These are phyloP conservation scores for Leptodactylus fuscus DNA, from an alignment of 2,113 vertebrate species.

Conservation along the genomic window DNA sequence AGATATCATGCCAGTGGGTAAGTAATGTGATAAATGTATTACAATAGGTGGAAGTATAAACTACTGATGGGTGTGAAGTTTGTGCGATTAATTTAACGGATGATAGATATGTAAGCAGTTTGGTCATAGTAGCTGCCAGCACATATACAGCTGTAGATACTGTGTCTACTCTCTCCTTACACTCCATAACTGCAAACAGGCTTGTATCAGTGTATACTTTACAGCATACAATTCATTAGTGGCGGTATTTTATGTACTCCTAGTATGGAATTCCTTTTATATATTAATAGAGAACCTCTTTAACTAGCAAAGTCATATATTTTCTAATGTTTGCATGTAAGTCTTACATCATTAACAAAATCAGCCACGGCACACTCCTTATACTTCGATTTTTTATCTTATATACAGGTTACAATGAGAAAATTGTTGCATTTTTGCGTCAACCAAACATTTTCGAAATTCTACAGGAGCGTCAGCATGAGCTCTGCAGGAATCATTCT, in stretches of 20 bases:
- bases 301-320: slow-evolving; percentile 2
- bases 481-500: slow-evolving; percentile 92
- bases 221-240: not conserved
- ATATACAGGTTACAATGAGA: slow-evolving; percentile 94
- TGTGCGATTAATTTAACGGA: not conserved
- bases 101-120: too few relatives aligned
- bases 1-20: slow-evolving; percentile 95
- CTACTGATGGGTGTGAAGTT: not conserved
- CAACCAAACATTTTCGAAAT: slow-evolving; percentile 98
- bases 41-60: not conserved
- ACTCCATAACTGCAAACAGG: too few relatives aligned
- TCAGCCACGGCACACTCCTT: too few relatives aligned
- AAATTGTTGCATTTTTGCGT: slow-evolving; percentile 97
- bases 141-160: too few relatives aligned
- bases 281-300: too few relatives aligned
- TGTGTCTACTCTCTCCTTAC: too few relatives aligned
- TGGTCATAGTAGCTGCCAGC: too few relatives aligned
- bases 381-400: not conserved
- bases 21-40: slow-evolving; percentile 59
- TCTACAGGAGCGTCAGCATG: slow-evolving; percentile 95
- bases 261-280: not conserved
- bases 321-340: not conserved
- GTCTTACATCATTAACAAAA: too few relatives aligned
- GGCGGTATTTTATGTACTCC: not conserved
- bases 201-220: too few relatives aligned